phyloP scores from a whole-genome alignment of 2,113 vertebrate species.

The Genyomyrus donnyi region DNA sequence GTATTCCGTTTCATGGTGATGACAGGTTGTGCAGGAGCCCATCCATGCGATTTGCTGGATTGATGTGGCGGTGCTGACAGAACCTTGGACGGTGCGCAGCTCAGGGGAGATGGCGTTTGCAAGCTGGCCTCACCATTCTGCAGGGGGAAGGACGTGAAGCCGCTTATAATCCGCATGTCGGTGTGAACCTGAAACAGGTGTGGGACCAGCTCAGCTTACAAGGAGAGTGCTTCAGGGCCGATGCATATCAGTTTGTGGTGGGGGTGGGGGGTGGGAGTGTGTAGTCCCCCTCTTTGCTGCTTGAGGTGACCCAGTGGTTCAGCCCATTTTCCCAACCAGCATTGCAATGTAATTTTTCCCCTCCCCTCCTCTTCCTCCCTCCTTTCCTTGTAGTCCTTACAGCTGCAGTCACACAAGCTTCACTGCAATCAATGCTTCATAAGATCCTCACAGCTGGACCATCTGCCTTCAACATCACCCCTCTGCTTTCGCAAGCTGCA shows the following conservation, averaged over 20 bases:
- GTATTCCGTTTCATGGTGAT: not conserved
- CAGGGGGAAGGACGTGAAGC: not conserved
- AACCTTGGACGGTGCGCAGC: not conserved
- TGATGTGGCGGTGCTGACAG: not conserved
- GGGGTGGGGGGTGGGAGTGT: not conserved
- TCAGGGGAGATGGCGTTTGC: not conserved
- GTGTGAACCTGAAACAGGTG: not conserved
- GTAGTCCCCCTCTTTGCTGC: not conserved
- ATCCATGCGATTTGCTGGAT: not conserved
- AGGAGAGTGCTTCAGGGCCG: not conserved
- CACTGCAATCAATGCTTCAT: slow-evolving; percentile 97
- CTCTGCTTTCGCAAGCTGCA: slow-evolving; percentile 95
- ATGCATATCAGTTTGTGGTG: not conserved
- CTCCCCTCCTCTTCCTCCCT: slow-evolving; percentile 15
- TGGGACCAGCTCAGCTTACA: not conserved
- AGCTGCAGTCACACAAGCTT: slow-evolving; percentile 98
- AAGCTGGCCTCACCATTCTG: not conserved
- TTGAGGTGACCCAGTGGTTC: not conserved
- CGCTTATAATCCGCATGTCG: not conserved
- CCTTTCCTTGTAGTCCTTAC: slow-evolving; percentile 74
- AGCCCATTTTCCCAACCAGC: not conserved
- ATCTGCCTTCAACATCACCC: slow-evolving; percentile 96
- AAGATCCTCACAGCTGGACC: slow-evolving; percentile 97
- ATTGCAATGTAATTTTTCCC: not conserved
- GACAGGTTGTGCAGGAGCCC: not conserved